Percentiles rank a stretch among this genome's conserved stretches.
These are phyloP conservation scores for Chroicocephalus ridibundus DNA, from an alignment of 2,113 vertebrate genomes.

Conservation along the genomic window DNA sequence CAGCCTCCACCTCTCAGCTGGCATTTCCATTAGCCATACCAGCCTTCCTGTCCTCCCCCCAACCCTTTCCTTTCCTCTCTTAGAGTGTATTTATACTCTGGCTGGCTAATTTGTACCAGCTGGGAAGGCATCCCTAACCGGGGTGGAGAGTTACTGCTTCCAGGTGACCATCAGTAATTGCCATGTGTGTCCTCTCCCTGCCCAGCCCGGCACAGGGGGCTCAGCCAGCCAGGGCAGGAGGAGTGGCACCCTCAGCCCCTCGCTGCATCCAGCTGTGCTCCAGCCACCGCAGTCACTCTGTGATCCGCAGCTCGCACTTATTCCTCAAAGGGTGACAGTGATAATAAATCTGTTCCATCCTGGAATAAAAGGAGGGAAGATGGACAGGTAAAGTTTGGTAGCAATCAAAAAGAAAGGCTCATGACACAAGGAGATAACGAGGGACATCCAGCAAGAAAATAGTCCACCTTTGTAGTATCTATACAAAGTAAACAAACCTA, in stretches of 20 bases:
- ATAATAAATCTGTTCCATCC: not conserved
- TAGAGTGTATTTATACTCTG: too few species aligned
- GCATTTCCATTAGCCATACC: accelerated
- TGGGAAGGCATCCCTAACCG: not conserved
- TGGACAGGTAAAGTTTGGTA: not conserved
- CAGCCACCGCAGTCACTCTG: not conserved
- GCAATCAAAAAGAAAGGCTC: not conserved
- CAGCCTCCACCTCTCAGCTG: not conserved
- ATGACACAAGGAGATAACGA: not conserved
- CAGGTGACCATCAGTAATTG: not conserved
- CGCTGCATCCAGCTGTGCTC: not conserved
- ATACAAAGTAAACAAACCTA: not conserved
- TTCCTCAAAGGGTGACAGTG: not conserved
- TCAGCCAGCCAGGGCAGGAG: accelerated
- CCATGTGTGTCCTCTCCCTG: accelerated
- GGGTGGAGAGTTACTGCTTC: not conserved
- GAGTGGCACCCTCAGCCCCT: not conserved
- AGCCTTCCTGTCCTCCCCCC: accelerated
- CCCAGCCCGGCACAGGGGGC: not conserved
- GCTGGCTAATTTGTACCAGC: not conserved
- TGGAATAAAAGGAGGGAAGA: not conserved
- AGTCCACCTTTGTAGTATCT: not conserved
- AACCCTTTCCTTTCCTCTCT: not conserved
- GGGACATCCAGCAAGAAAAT: not conserved
- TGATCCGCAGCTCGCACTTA: not conserved